Conservation (phyloP, 2,888 invertebrate genomes). For the Elmis aenea region DNA sequence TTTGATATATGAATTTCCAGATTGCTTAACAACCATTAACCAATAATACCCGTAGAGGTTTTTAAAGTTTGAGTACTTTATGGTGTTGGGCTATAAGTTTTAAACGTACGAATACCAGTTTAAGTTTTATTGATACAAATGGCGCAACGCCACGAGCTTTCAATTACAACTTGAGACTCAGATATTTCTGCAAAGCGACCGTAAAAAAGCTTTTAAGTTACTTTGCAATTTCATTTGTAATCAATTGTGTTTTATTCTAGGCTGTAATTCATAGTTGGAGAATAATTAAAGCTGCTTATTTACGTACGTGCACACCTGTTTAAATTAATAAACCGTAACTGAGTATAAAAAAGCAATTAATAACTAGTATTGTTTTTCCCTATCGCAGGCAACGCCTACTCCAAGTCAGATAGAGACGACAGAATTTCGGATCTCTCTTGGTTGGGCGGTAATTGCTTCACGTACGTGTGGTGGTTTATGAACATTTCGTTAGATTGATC, state of each 20-base stretch:
- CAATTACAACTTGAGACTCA: too few species aligned
- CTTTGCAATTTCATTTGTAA: too few species aligned
- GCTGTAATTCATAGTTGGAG: slow-evolving; percentile 11
- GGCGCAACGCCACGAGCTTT: too few species aligned
- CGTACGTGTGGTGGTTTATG: slow-evolving; percentile 13
- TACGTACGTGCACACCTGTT: slow-evolving; percentile 12
- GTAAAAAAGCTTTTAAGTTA: too few species aligned
- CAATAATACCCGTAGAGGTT: too few species aligned
- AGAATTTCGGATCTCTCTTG: background rate
- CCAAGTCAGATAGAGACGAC: slow-evolving; percentile 10
- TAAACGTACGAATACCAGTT: too few species aligned
- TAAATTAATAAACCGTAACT: slow-evolving; percentile 11
- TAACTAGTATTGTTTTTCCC: slow-evolving; percentile 18
- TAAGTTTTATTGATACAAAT: background rate
- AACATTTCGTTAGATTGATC: slow-evolving; percentile 18
- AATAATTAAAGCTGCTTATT: slow-evolving; percentile 10
- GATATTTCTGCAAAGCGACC: too few species aligned
- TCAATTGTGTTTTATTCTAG: too few species aligned
- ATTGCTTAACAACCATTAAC: too few species aligned
- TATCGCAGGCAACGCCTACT: slow-evolving; percentile 14
- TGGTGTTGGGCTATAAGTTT: too few species aligned
- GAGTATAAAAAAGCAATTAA: slow-evolving; percentile 17
- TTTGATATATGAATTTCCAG: too few species aligned
- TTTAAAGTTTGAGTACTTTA: too few species aligned
- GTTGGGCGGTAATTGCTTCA: background rate